These are phyloP conservation scores for Gymnobelideus leadbeateri DNA, from an alignment of 2,113 vertebrate species.

Conservation along the genomic window DNA sequence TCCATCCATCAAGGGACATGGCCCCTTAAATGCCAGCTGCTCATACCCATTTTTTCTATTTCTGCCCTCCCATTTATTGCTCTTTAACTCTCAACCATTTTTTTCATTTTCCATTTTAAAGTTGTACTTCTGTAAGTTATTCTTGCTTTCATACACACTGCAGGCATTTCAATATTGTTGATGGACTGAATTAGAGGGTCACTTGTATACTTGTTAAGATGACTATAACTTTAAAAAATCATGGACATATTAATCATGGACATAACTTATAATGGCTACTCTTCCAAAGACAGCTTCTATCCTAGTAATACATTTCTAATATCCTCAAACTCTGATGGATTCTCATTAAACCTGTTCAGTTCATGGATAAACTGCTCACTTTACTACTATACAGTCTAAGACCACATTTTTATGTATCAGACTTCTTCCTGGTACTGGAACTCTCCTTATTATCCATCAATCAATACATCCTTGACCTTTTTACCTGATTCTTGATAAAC, in stretches of 20 bases:
- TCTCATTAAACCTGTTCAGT: conserved; percentile 29
- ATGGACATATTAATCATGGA: not conserved
- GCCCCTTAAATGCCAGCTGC: not conserved
- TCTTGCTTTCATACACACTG: not conserved
- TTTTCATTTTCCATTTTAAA: not conserved
- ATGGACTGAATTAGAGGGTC: not conserved
- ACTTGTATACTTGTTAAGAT: conserved; percentile 4
- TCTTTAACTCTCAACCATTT: conserved; percentile 46
- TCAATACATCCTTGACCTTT: not conserved
- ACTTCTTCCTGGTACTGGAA: not conserved
- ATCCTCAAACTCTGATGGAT: not conserved
- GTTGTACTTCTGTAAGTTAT: not conserved
- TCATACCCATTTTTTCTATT: not conserved
- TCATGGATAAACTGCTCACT: not conserved
- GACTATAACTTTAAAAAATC: not conserved
- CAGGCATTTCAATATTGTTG: not conserved
- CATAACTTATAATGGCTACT: not conserved
- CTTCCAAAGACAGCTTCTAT: not conserved
- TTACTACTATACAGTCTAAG: not conserved
- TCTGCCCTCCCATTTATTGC: not conserved
- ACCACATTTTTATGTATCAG: not conserved
- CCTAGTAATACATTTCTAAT: not conserved
- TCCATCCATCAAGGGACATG: not conserved
- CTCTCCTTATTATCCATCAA: not conserved
- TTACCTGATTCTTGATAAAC: not conserved